Percentiles rank a stretch among this genome's conserved stretches.
phyloP scores from a whole-genome alignment of 2,113 vertebrate genomes.

The Brienomyrus brachyistius region DNA sequence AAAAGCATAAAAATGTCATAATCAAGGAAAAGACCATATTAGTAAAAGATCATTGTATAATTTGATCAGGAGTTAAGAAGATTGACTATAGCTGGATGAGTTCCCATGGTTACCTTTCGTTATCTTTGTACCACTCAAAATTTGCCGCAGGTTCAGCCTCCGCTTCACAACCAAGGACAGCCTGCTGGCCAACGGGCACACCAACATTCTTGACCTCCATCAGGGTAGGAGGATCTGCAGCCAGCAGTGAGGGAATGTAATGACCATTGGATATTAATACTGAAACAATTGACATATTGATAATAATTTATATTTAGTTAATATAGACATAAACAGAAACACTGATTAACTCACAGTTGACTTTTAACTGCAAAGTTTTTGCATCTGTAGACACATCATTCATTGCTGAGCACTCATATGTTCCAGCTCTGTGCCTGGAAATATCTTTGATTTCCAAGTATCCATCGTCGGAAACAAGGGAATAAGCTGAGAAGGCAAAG shows the following conservation, averaged over 20 bases:
- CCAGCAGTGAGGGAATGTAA: not conserved
- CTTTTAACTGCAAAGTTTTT: constrained; percentile 81
- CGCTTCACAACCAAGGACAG: constrained; percentile 84
- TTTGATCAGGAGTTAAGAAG: not conserved
- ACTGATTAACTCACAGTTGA: constrained; percentile 83
- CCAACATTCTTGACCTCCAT: constrained; percentile 81
- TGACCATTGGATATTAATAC: not conserved
- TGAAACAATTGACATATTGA: not conserved
- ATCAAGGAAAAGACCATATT: not conserved
- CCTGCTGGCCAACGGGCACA: constrained; percentile 79
- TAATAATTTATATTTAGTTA: not conserved
- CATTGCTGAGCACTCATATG: constrained; percentile 86
- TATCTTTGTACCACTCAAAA: constrained; percentile 95
- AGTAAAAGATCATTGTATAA: not conserved
- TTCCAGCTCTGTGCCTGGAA: constrained; percentile 77
- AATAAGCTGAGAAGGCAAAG: constrained; percentile 51
- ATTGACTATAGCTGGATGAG: not conserved
- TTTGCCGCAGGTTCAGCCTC: constrained; percentile 81
- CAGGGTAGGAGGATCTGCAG: constrained; percentile 64
- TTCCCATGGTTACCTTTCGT: constrained; percentile 71
- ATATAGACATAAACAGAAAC: not conserved
- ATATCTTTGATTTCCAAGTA: constrained; percentile 88
- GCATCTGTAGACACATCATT: constrained; percentile 81
- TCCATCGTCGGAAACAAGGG: constrained; percentile 80
- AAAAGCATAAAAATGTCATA: not conserved